Percentiles rank a stretch among this genome's conserved stretches.
Conservation (phyloP, 2,888 invertebrate species). For the Piscicola geometra region DNA sequence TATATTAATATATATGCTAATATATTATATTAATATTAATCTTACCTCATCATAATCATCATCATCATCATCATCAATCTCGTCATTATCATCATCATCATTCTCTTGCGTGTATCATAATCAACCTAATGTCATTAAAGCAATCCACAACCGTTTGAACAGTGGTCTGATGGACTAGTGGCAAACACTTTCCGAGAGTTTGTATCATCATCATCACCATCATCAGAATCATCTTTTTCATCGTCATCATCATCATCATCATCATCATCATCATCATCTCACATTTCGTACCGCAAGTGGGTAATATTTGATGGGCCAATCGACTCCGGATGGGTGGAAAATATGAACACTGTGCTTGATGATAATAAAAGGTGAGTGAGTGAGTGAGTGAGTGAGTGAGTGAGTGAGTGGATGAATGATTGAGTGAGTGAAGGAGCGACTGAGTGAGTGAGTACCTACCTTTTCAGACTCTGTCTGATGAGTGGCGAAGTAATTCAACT, state of each 20-base stretch:
- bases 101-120: too few relatives aligned
- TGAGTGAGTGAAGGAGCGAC: too few relatives aligned
- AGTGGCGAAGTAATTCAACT: constrained; percentile 93
- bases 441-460: neutral
- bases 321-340: constrained; percentile 58
- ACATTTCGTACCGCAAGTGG: constrained; percentile 80
- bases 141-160: too few relatives aligned
- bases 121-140: too few relatives aligned
- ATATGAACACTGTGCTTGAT: constrained; percentile 58
- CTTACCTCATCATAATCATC: too few relatives aligned
- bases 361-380: constrained; percentile 58
- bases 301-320: constrained; percentile 64
- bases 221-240: neutral
- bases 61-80: too few relatives aligned
- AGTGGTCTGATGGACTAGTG: constrained; percentile 68
- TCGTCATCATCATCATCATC: neutral
- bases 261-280: constrained; percentile 59
- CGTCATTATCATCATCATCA: too few relatives aligned
- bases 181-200: constrained; percentile 58
- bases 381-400: too few relatives aligned
- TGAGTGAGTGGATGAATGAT: too few relatives aligned
- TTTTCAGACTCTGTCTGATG: constrained; percentile 72
- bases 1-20: too few relatives aligned
- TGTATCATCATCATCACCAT: constrained; percentile 64
- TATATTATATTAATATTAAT: too few relatives aligned